phyloP scores from a whole-genome alignment of 2,113 vertebrate genomes.

The Rhodinocichla rosea region DNA sequence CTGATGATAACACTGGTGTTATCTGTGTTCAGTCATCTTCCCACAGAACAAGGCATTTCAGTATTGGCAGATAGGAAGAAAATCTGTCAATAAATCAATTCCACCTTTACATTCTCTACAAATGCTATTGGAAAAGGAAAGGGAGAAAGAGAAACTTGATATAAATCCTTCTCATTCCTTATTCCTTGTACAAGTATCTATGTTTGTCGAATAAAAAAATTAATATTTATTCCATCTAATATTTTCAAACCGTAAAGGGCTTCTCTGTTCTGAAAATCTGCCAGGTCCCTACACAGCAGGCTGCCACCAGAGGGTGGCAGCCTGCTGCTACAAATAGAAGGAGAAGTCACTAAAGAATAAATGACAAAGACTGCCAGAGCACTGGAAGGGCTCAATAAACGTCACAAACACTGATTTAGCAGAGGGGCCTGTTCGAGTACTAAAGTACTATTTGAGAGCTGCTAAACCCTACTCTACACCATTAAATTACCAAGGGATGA shows the following conservation, averaged over 20 bases:
- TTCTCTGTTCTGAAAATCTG: neutral
- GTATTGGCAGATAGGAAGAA: neutral
- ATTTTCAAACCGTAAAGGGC: neutral
- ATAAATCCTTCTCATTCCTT: neutral
- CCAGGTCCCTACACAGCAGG: neutral
- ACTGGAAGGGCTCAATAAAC: neutral
- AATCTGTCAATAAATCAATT: neutral
- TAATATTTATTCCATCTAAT: neutral
- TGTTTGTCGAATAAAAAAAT: neutral
- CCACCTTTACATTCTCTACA: neutral
- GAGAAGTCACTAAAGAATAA: neutral
- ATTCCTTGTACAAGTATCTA: neutral
- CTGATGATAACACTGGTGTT: neutral
- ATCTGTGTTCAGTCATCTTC: neutral
- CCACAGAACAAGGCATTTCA: neutral
- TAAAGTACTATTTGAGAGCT: neutral
- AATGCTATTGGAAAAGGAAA: neutral
- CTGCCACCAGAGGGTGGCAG: slow-evolving; percentile 72
- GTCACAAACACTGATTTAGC: neutral
- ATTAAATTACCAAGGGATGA: neutral
- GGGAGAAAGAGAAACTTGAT: neutral
- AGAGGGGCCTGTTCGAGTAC: neutral
- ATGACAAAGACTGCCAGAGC: neutral
- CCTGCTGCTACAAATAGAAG: neutral
- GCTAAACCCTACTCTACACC: neutral